Evolutionary conservation across 2,888 invertebrate genomes (phyloP).

Genomic region (Drosophila cyrtoloma): DNA sequence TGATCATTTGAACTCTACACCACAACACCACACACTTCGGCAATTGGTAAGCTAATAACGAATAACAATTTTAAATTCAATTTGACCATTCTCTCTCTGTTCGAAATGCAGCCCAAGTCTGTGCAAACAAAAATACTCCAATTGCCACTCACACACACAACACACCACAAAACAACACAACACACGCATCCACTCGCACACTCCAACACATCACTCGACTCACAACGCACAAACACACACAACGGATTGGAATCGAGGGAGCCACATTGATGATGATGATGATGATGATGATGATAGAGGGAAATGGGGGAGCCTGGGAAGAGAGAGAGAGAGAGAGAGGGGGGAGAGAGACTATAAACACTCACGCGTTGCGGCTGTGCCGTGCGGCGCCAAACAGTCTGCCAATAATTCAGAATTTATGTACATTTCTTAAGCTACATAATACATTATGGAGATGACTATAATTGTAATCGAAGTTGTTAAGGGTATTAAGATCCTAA

Average conservation of each 20-base stretch:
- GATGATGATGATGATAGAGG: conserved; percentile 8
- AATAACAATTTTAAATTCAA: neutral
- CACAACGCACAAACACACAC: conserved; percentile 15
- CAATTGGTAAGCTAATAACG: conserved; percentile 11
- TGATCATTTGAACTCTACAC: conserved; percentile 55
- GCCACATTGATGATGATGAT: neutral
- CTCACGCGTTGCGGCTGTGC: conserved; percentile 71
- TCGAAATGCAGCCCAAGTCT: conserved; percentile 49
- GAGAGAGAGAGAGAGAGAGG: neutral
- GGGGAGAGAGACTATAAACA: conserved; percentile 29
- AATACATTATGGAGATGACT: conserved; percentile 52
- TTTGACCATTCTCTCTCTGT: conserved; percentile 31
- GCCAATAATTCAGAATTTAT: conserved; percentile 74
- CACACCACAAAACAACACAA: conserved; percentile 13
- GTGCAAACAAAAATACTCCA: conserved; percentile 55
- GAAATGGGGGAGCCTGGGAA: neutral
- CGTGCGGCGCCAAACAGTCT: conserved; percentile 61
- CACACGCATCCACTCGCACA: conserved; percentile 29
- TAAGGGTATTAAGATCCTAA: conserved; percentile 50
- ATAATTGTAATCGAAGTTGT: conserved; percentile 63
- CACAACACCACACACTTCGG: conserved; percentile 33
- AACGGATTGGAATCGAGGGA: conserved; percentile 25
- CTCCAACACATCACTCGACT: conserved; percentile 52
- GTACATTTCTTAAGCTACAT: conserved; percentile 61
- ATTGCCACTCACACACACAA: conserved; percentile 36